Evolutionary conservation across 2,113 vertebrate species (phyloP), one percentile per base, ranked within the genome.

Genomic region (Trogon surrucura): DNA sequence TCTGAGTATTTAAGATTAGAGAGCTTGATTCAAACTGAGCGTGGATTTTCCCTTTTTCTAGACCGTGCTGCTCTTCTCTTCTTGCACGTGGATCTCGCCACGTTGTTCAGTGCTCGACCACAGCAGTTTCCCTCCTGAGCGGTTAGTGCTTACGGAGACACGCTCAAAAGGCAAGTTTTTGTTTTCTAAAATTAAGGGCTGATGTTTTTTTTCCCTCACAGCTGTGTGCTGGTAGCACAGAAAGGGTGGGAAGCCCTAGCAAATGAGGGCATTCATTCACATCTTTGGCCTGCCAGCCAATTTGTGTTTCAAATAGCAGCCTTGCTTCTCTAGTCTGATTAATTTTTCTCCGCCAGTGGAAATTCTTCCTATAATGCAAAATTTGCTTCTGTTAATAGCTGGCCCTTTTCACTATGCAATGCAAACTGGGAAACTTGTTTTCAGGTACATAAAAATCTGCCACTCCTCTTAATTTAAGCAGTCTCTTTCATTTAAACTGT

Each of bases 151-250:
- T 67, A 16, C 2, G 53, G 36, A 50, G 16, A 58, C 41, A n/a
- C 16, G 3, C 17, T 16, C 38, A 38, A 50, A 44, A 47, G 44
- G 5, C 13, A 65, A 60, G 29, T 3, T 32, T 50, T 44, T 25
- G 47, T 6, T 50, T 67, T 80, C 38, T 80, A 27, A 67, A 80
- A 38, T 3, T 5, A 51, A n/a, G 66, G 34, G 22, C 12, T 57
- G 1, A 1, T n/a, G 36, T 53, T n/a, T 8, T 53, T 36, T 8
- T 2, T 15, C 6, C 44, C 36, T 25, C 9, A 1, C 2, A 0
- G 5, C 10, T 47, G 3, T 10, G 5, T 8, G 30, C 15, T 48
- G 32, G n/a, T 27, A 34, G 32, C 4, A 56, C 45, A 51, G 51
- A 77, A 60, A n/a, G 7, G 3, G 9, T 73, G 64, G 48, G 22